Conservation (phyloP, 2,888 invertebrate genomes). For the Stenoptilia bipunctidactyla region DNA sequence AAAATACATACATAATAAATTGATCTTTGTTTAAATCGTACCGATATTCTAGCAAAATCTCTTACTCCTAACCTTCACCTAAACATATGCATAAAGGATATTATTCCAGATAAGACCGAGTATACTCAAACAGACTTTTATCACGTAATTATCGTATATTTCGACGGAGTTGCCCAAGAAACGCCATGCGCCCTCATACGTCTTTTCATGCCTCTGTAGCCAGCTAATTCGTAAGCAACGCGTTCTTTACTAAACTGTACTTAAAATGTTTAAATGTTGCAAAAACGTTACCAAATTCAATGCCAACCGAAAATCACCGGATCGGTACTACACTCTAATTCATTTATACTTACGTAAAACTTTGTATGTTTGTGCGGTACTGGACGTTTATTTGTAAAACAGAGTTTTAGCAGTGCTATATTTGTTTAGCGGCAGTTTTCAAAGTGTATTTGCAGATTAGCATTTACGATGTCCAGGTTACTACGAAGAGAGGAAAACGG, state of each 20-base stretch:
- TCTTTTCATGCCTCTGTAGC: conserved; percentile 45
- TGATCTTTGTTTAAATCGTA: no score
- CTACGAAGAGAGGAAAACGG: no score
- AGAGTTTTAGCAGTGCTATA: no score
- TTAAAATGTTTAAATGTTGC: conserved; percentile 20
- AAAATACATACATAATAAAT: no score
- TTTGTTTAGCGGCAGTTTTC: no score
- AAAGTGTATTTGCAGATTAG: no score
- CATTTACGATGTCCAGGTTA: no score
- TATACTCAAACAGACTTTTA: conserved; percentile 12
- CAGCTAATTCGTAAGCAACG: conserved; percentile 21
- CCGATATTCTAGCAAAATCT: no score
- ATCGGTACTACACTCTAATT: conserved; percentile 36
- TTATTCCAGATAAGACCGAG: neutral
- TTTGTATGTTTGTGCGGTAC: conserved; percentile 4
- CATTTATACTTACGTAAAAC: conserved; percentile 41
- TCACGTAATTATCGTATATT: conserved; percentile 22
- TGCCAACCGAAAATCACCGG: conserved; percentile 38
- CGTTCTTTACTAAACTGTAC: no score
- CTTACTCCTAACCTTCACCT: no score
- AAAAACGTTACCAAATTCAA: conserved; percentile 43
- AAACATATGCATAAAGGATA: no score
- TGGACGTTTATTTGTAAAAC: no score
- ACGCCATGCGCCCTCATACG: conserved; percentile 22
- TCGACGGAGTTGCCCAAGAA: conserved; percentile 22